A percentile compares a stretch with the other conserved stretches of the same genome.
Evolutionary conservation across 2,113 vertebrate genomes (phyloP).

Genomic region (Butorides virescens): DNA sequence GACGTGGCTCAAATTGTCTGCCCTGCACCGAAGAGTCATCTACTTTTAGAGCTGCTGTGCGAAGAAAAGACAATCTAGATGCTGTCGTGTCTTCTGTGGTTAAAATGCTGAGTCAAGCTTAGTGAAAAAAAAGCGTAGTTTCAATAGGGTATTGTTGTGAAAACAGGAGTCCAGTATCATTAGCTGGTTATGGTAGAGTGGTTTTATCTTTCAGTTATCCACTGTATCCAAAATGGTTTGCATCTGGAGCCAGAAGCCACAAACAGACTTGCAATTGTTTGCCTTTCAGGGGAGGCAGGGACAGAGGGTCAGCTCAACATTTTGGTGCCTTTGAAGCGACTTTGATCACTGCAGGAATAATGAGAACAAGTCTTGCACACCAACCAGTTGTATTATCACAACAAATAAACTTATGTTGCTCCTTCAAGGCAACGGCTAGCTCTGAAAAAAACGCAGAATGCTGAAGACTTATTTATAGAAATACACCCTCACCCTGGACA

Average conservation of each 20-base stretch:
- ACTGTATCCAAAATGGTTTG: neutral
- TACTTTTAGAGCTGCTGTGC: neutral
- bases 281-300: neutral
- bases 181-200: neutral
- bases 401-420: neutral
- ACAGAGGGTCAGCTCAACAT: constrained; percentile 7
- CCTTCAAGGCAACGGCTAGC: constrained; percentile 12
- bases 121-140: neutral
- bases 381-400: neutral
- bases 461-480: constrained; percentile 1
- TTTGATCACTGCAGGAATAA: constrained; percentile 28
- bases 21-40: neutral
- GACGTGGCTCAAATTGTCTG: constrained; percentile 11
- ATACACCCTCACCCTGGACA: neutral
- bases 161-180: constrained; percentile 35
- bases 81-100: neutral
- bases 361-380: neutral
- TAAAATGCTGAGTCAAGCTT: constrained; percentile 29
- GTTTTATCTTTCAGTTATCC: constrained; percentile 28
- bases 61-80: neutral
- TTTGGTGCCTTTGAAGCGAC: constrained; percentile 28
- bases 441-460: neutral
- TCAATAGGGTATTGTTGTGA: neutral
- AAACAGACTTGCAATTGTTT: constrained; percentile 33
- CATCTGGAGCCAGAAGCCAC: constrained; percentile 38